These are phyloP conservation scores for Listronotus bonariensis DNA, from an alignment of 1,140 invertebrate species.

Conservation along the genomic window DNA sequence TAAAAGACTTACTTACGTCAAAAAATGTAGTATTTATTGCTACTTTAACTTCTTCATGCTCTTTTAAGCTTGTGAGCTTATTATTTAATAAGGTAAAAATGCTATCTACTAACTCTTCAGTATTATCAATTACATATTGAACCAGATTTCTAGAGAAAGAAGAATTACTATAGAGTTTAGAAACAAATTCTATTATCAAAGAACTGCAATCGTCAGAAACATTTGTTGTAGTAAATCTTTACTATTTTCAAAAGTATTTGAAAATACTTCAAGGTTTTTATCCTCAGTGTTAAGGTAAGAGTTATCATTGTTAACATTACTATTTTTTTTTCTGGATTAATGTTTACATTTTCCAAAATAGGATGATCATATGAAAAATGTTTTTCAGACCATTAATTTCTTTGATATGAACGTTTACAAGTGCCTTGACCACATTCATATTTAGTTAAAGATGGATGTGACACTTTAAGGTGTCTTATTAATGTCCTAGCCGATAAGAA, in stretches of 20 bases:
- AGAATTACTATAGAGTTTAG: not conserved
- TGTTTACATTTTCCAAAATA: not conserved
- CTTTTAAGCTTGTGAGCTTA: not conserved
- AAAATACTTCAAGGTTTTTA: too few relatives aligned
- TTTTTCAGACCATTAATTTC: slow-evolving; percentile 5
- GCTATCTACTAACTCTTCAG: not conserved
- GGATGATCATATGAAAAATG: slow-evolving; percentile 1
- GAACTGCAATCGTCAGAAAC: not conserved
- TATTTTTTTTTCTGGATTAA: not conserved
- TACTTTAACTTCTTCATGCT: not conserved
- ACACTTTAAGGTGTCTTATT: slow-evolving; percentile 2
- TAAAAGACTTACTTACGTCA: not conserved
- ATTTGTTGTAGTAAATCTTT: not conserved
- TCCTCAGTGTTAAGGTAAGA: too few relatives aligned
- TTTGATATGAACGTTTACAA: slow-evolving; percentile 4
- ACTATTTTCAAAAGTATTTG: too few relatives aligned
- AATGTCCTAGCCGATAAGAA: slow-evolving; percentile 1
- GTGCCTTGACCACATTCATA: not conserved
- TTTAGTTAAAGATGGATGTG: slow-evolving; percentile 1
- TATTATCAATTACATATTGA: not conserved
- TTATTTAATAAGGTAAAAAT: not conserved
- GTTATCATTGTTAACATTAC: too few relatives aligned
- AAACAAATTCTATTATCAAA: not conserved
- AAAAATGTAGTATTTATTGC: not conserved
- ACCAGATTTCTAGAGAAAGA: not conserved